Evolutionary conservation across 2,113 vertebrate genomes (phyloP).

Genomic region (Antechinus flavipes): DNA sequence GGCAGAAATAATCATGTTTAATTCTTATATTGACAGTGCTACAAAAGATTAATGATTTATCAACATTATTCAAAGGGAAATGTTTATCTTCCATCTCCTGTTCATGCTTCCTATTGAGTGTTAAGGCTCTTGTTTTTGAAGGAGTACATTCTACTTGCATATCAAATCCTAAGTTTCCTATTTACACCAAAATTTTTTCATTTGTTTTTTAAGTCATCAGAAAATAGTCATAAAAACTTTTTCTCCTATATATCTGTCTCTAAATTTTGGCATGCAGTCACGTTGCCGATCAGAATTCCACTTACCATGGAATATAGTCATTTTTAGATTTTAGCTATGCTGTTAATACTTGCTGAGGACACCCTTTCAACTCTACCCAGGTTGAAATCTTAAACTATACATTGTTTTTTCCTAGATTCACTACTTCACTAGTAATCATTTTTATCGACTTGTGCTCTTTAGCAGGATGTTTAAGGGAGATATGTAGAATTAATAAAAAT

Average conservation of each 20-base stretch:
- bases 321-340: background rate
- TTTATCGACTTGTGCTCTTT: background rate
- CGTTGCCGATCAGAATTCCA: conserved; percentile 12
- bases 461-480: background rate
- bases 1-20: background rate
- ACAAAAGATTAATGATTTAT: background rate
- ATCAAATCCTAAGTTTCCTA: conserved; percentile 37
- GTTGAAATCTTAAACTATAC: background rate
- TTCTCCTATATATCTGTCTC: conserved; percentile 6
- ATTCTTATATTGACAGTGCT: background rate
- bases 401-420: background rate
- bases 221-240: background rate
- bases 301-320: background rate
- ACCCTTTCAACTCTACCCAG: background rate
- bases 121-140: conserved; percentile 12
- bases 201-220: background rate
- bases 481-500: background rate
- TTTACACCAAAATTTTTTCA: conserved; percentile 12
- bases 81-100: conserved; percentile 1
- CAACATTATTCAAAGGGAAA: conserved; percentile 4
- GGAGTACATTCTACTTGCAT: conserved; percentile 31
- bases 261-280: conserved; percentile 38
- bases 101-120: conserved; percentile 4
- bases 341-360: background rate
- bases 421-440: background rate